These are phyloP conservation scores for Coccyzus lansbergi DNA, from an alignment of 2,797 vertebrate genomes.

Conservation along the genomic window DNA sequence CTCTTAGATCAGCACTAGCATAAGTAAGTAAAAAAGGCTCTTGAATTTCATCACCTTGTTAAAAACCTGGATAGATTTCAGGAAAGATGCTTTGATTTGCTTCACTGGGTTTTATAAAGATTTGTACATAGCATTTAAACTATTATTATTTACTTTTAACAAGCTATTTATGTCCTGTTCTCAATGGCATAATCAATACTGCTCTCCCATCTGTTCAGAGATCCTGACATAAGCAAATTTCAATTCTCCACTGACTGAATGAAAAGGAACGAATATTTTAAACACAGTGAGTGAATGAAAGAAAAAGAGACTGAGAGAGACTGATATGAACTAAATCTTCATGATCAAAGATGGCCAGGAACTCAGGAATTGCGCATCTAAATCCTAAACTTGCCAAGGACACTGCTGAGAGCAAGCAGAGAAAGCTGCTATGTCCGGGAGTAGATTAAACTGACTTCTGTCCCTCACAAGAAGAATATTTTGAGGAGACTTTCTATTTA, in stretches of 20 bases:
- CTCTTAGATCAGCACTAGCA: conserved; percentile 28
- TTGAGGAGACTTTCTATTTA: neutral
- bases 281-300: neutral
- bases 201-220: conserved; percentile 52
- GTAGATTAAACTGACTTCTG: neutral
- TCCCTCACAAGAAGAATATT: neutral
- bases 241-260: conserved; percentile 20
- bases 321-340: neutral
- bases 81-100: conserved; percentile 34
- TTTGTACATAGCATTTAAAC: conserved; percentile 57
- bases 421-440: neutral
- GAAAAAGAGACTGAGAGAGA: neutral
- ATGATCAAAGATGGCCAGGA: neutral
- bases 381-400: neutral
- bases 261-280: conserved; percentile 54
- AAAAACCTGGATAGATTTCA: neutral
- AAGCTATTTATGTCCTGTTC: conserved; percentile 46
- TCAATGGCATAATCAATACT: conserved; percentile 59
- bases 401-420: neutral
- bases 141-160: conserved; percentile 68
- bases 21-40: conserved; percentile 27
- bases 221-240: conserved; percentile 57
- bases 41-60: conserved; percentile 48
- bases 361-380: neutral
- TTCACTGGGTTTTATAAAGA: conserved; percentile 44